Base-by-base conservation (phyloP, 2,888 invertebrate species). In the Athripsodes cinereus region DNA sequence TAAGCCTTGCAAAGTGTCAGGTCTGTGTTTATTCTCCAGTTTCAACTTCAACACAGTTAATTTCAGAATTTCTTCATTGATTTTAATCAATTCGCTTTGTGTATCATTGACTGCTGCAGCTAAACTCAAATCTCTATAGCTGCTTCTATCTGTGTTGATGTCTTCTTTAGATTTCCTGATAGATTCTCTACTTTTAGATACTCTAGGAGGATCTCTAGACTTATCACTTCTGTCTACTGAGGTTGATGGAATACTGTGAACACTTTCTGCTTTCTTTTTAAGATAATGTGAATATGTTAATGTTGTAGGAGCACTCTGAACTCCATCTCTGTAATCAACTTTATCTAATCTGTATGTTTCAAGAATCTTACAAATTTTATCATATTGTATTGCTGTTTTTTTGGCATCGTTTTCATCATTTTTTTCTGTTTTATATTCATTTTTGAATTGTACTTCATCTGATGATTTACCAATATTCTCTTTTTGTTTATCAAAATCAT, bases 41-140 rank as follows among this genome's bases (percentile, higher is more conserved):
- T 55, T 55, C 13, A 55, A 22, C 16, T 55, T 55, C 20, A 55
- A 53, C 35, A 58, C 22, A 35, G 52, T 55, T 21, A 83, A 68
- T 66, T 83, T 80, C 44, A 72, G 71, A 16, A 83, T 82, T 67
- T 82, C 82, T 62, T 76, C 78, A 46, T 78, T 77, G 35, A 83
- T 82, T 81, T 81, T 81, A 20, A 74, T 69, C 16, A 83, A 66
- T 64, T 83, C 81, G 65, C 21, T 40, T 16, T 52, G 55, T 2
- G 59, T 59, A 11, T 53, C 52, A 21, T 40, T 55, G 8, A 40
- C 13, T 40, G 2, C 16, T 40, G 3, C n/a, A 2, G 16, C 40
- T 40, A 40, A 8, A 13, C 13, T 3, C 3, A 40, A 2, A 16
- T 40, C 40, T n/a, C 40, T 13, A 13, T 40, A 40, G 16, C 40